These are phyloP conservation scores for Tyto alba DNA, from an alignment of 2,113 vertebrate species.

Conservation along the genomic window DNA sequence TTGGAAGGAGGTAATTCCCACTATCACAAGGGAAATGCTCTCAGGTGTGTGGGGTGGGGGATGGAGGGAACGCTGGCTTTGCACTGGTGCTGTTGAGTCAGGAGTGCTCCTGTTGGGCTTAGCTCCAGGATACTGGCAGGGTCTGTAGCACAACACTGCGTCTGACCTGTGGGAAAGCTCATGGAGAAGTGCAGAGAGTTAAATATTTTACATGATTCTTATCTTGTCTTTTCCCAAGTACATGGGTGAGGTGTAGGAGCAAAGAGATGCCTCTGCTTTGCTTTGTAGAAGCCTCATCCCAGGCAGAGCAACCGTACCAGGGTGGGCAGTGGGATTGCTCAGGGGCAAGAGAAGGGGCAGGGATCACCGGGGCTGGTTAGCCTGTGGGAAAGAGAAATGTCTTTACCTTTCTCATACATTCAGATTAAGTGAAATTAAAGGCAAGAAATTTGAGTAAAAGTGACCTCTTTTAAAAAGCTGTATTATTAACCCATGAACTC, in stretches of 20 bases:
- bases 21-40: neutral
- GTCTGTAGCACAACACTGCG: rapidly evolving
- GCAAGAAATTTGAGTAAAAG: neutral
- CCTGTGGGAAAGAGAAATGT: too few relatives aligned
- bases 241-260: rapidly evolving
- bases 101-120: neutral
- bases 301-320: rapidly evolving
- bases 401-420: neutral
- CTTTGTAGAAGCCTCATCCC: too few relatives aligned
- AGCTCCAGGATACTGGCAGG: too few relatives aligned
- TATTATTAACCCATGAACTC: neutral
- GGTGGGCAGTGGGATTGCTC: too few relatives aligned
- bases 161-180: neutral
- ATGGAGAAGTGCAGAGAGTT: too few relatives aligned
- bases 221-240: neutral
- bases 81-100: too few relatives aligned
- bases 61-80: neutral
- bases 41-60: neutral
- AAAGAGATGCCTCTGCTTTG: neutral
- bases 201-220: neutral
- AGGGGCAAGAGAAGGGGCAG: neutral
- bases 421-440: neutral
- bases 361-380: neutral
- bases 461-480: neutral
- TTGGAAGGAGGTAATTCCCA: neutral